Percentiles rank a stretch among this genome's conserved stretches.
These are phyloP conservation scores for Lates japonicus DNA, from an alignment of 2,797 vertebrate species.

Conservation along the genomic window DNA sequence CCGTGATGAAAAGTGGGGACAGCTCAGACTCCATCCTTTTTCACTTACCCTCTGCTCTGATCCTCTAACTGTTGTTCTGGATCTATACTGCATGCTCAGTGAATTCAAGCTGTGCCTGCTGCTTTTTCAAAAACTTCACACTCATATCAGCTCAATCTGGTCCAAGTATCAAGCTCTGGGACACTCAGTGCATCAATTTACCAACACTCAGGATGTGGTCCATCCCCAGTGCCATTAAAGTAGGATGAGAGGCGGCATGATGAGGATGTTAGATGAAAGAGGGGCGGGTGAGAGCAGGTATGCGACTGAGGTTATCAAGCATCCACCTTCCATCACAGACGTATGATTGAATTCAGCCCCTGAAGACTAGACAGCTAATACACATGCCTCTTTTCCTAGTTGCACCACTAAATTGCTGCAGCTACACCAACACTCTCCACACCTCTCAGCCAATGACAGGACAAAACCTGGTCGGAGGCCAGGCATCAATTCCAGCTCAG, in stretches of 20 bases:
- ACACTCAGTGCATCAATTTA: conserved; percentile 50
- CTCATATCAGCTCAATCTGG: conserved; percentile 38
- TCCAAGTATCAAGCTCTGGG: conserved; percentile 29
- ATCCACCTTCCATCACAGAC: conserved; percentile 22
- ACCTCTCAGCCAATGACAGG: conserved; percentile 13
- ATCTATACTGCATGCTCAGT: conserved; percentile 26
- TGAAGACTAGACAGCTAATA: conserved; percentile 3
- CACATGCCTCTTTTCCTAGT: neutral
- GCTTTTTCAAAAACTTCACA: neutral
- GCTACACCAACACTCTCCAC: neutral
- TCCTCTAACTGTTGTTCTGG: conserved; percentile 29
- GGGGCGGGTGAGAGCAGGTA: conserved; percentile 18
- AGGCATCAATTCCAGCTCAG: conserved; percentile 29
- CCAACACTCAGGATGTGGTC: conserved; percentile 26
- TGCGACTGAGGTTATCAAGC: conserved; percentile 32
- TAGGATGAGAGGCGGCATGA: conserved; percentile 43
- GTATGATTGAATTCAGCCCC: conserved; percentile 36
- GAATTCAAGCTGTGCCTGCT: conserved; percentile 10
- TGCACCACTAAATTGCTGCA: conserved; percentile 17
- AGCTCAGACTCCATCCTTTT: conserved; percentile 28
- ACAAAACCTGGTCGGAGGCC: conserved; percentile 14
- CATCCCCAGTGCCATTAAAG: conserved; percentile 35
- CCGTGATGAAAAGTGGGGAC: conserved; percentile 21
- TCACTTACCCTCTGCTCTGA: conserved; percentile 31
- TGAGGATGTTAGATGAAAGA: conserved; percentile 34